Evolutionary conservation across 2,113 vertebrate species (phyloP).

Genomic region (Forbesichthys papilliferus): DNA sequence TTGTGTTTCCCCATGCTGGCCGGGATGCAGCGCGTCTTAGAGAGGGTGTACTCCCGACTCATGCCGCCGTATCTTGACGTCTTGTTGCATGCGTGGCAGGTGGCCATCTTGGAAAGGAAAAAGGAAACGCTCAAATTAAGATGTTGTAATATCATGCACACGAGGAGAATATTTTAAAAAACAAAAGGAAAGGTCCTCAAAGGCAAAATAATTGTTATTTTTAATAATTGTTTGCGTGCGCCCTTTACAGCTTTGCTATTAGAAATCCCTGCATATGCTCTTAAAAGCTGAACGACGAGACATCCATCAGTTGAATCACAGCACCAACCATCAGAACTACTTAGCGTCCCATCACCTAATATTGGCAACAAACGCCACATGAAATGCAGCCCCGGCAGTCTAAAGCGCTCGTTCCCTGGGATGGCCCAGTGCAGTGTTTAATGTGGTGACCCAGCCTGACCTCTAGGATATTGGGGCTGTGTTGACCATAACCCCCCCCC

Average conservation of each 20-base stretch:
- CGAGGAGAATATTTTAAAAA: background rate
- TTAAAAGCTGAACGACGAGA: background rate
- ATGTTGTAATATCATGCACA: background rate
- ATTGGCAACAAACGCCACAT: conserved; percentile 10
- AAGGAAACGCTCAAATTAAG: conserved; percentile 27
- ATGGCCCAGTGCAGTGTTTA: conserved; percentile 6
- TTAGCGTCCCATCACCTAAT: background rate
- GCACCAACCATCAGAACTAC: background rate
- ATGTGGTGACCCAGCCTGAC: conserved; percentile 11
- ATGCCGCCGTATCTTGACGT: conserved; percentile 79
- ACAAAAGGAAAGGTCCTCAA: background rate
- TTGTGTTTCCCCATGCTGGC: conserved; percentile 57
- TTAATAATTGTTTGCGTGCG: background rate
- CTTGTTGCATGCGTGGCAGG: conserved; percentile 86
- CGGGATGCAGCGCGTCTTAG: conserved; percentile 63
- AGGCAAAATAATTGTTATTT: background rate
- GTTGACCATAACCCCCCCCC: background rate
- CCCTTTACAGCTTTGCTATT: background rate
- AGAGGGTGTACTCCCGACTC: conserved; percentile 76
- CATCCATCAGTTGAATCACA: background rate
- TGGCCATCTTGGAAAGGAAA: conserved; percentile 79
- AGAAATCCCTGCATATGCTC: background rate
- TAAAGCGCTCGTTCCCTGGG: conserved; percentile 1
- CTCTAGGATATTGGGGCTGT: background rate
- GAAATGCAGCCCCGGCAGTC: background rate